These are phyloP conservation scores for Platichthys flesus DNA, from an alignment of 2,113 vertebrate species.

Conservation along the genomic window DNA sequence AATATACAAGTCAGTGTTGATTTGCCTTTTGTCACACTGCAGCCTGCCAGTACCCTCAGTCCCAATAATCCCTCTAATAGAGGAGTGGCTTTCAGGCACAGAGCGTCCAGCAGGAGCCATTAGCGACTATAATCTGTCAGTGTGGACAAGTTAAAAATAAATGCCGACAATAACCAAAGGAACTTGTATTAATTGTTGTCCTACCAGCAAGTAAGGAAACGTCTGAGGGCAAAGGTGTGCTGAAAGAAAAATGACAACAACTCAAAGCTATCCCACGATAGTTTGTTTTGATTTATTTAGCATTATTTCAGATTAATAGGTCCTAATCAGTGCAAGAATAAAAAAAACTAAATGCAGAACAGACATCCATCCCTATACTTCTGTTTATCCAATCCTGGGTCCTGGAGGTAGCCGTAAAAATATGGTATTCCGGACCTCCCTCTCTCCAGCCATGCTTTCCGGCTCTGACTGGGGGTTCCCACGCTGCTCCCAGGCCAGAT, in stretches of 20 bases:
- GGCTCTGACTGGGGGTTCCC: no score
- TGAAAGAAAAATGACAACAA: no score
- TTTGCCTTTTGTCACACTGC: constrained; percentile 9
- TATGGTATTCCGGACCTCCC: no score
- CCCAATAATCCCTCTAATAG: constrained; percentile 31
- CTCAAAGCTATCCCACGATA: no score
- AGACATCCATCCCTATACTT: no score
- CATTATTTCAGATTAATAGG: constrained; percentile 10
- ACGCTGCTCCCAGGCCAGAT: no score
- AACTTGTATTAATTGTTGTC: constrained; percentile 24
- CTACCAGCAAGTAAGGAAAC: background rate
- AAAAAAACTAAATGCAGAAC: no score
- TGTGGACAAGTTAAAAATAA: constrained; percentile 31
- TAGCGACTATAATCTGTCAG: constrained; percentile 30
- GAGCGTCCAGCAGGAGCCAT: constrained; percentile 30
- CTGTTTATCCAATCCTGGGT: no score
- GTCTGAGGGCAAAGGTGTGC: no score
- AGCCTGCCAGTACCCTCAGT: constrained; percentile 17
- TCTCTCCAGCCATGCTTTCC: no score
- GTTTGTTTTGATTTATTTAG: background rate
- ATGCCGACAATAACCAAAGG: constrained; percentile 42
- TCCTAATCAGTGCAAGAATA: no score
- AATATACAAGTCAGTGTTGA: constrained; percentile 1
- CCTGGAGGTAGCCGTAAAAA: no score
- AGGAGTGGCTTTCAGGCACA: constrained; percentile 24